Percentiles rank a stretch among this genome's conserved stretches.
Conservation (phyloP, 1,140 invertebrate genomes). For the Diorhabda sublineata region DNA sequence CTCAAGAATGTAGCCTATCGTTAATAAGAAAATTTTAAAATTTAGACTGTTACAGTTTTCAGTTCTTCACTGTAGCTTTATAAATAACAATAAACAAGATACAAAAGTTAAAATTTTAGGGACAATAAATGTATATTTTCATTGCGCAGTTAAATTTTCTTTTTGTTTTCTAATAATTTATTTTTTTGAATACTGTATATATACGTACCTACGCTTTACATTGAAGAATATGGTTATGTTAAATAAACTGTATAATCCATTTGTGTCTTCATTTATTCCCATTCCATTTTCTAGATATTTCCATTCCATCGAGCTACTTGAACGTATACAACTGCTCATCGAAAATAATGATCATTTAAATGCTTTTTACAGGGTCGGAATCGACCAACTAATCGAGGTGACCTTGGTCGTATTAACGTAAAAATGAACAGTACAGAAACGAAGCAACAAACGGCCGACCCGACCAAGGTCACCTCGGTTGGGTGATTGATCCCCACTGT, state of each 20-base stretch:
- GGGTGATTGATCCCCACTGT: too few species aligned
- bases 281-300: too few species aligned
- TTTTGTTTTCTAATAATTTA: neutral
- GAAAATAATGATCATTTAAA: too few species aligned
- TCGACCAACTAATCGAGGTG: too few species aligned
- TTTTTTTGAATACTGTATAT: conserved; percentile 15
- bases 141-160: conserved; percentile 5
- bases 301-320: too few species aligned
- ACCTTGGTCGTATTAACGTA: too few species aligned
- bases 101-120: conserved; percentile 4
- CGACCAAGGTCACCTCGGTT: too few species aligned
- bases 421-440: too few species aligned
- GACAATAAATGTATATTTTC: conserved; percentile 15
- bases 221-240: conserved; percentile 15
- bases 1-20: neutral
- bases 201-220: conserved; percentile 12
- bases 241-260: conserved; percentile 12
- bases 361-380: too few species aligned
- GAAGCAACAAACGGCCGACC: too few species aligned
- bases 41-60: neutral
- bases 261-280: neutral
- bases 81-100: neutral
- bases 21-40: conserved; percentile 6
- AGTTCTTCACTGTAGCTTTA: conserved; percentile 7
- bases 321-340: too few species aligned